Base-by-base conservation (phyloP, 2,888 invertebrate genomes). In the Notodonta dromedarius region DNA sequence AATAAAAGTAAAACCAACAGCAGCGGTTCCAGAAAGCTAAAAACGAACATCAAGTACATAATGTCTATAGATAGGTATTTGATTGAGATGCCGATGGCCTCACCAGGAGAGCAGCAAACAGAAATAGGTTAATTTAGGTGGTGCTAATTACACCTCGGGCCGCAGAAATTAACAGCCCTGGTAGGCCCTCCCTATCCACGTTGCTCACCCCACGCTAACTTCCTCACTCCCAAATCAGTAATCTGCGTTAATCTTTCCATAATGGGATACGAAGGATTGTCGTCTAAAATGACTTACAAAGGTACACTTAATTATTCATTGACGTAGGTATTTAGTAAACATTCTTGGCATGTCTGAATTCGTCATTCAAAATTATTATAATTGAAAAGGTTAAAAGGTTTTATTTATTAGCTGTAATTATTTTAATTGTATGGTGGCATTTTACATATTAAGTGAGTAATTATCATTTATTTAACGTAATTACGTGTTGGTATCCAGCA, bases 111-210 rank as follows among this genome's bases (percentile, higher is more conserved):
- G 78, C 86, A 86, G 83, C 77, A 73, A 70, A 76, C 73, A 76
- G 84, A 79, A 89, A 88, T 86, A 87, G 88, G 87, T 88, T 89
- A 86, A 87, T 90, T 90, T 87, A 85, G 84, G 80, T 79, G 80
- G 82, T 84, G 90, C 89, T 91, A 91, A 91, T 91, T 90, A 88
- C 84, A 71, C 78, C 82, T n/a, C 81, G 80, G 78, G 79, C 82
- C 80, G 82, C 76, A 78, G 87, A 87, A 89, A 91, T 90, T 88
- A 87, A 84, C 84, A 79, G 83, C 80, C 87, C 85, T 88, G 85
- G 85, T 78, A 80, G 82, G 79, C 79, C 79, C 71, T 74, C 52
- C 62, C 39, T 52, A 58, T 69, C 61, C 65, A 61, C 74, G 76
- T 78, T 79, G 75, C 76, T 73, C 67, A 60, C 60, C 71, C 74